Percentiles rank a stretch among this genome's conserved stretches.
phyloP scores from a whole-genome alignment of 2,888 invertebrate genomes.

The Pachydiplax longipennis region DNA sequence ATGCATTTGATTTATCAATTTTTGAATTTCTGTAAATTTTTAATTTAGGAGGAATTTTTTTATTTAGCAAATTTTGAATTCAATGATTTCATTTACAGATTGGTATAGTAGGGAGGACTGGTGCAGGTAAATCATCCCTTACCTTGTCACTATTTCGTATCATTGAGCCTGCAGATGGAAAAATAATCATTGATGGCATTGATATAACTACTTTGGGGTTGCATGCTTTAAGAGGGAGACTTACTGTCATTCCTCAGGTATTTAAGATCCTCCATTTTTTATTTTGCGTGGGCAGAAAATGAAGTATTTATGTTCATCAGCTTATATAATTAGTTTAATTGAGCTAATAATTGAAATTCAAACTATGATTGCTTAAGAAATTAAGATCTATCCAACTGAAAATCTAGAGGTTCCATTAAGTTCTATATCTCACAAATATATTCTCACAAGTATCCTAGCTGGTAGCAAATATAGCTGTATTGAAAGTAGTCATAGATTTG shows the following conservation, averaged over 20 bases:
- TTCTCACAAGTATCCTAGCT: too few relatives aligned
- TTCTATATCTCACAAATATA: too few relatives aligned
- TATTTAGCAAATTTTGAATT: too few relatives aligned
- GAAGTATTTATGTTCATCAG: too few relatives aligned
- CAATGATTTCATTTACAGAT: slow-evolving; percentile 50
- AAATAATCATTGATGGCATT: slow-evolving; percentile 60
- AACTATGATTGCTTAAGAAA: not conserved
- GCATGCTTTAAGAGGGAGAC: slow-evolving; percentile 59
- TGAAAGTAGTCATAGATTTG: too few relatives aligned
- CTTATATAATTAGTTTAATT: not conserved
- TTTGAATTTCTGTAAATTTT: too few relatives aligned
- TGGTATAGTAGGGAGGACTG: slow-evolving; percentile 60
- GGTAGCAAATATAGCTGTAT: too few relatives aligned
- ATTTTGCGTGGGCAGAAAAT: too few relatives aligned
- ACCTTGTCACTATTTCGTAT: slow-evolving; percentile 62
- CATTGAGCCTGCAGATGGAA: slow-evolving; percentile 59
- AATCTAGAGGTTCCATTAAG: too few relatives aligned
- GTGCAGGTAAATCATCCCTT: slow-evolving; percentile 63
- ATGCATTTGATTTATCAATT: too few relatives aligned
- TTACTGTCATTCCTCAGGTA: slow-evolving; percentile 64
- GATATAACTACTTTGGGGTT: slow-evolving; percentile 60
- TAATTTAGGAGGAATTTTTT: too few relatives aligned
- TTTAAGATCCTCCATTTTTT: slow-evolving; percentile 49
- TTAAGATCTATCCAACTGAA: too few relatives aligned
- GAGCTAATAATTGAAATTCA: not conserved